Conservation (phyloP, 2,888 invertebrate species). For the Aleiodes testaceus region DNA sequence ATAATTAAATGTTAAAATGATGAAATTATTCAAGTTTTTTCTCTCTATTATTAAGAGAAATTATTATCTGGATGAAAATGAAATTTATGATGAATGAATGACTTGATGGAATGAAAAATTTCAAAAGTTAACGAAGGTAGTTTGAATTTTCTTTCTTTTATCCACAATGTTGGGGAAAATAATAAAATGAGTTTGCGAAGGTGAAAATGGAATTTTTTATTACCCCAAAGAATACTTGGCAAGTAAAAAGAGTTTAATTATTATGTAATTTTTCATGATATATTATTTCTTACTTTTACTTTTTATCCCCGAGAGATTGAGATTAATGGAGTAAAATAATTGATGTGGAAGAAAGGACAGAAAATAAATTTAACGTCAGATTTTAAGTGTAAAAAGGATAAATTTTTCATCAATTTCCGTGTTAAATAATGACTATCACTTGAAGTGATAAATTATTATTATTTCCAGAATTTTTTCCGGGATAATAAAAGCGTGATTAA, state of each 20-base stretch:
- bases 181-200: background rate
- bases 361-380: too few species aligned
- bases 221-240: background rate
- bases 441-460: too few species aligned
- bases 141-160: too few species aligned
- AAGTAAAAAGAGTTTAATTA: constrained; percentile 18
- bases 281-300: background rate
- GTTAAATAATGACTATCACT: too few species aligned
- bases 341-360: background rate
- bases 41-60: too few species aligned
- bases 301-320: background rate
- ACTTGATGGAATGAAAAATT: background rate
- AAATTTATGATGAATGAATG: constrained; percentile 43
- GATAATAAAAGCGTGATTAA: too few species aligned
- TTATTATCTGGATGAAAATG: background rate
- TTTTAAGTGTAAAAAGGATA: too few species aligned
- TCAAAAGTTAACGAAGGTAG: background rate
- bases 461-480: too few species aligned
- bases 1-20: too few species aligned
- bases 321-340: constrained; percentile 1
- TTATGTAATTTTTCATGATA: constrained; percentile 5
- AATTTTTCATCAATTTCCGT: too few species aligned
- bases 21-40: too few species aligned
- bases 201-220: constrained; percentile 23
- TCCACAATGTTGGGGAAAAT: background rate